Evolutionary conservation across 2,113 vertebrate species (phyloP), one percentile per base, ranked within the genome.

Genomic region (Clarias gariepinus): DNA sequence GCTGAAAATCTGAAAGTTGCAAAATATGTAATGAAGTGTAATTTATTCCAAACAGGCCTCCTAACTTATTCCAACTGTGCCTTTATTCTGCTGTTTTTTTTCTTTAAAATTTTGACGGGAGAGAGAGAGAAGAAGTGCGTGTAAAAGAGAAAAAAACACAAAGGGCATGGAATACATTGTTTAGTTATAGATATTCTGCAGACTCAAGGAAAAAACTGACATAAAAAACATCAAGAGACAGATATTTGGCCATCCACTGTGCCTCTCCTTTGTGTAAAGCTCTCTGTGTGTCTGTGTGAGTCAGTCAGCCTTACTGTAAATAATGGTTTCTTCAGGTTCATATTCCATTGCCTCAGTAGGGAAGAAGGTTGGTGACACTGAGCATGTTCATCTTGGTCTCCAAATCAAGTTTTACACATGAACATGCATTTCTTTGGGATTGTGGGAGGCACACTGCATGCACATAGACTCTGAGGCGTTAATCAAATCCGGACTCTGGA

Each of bases 161-260:
- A 13, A 64, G 81, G 41, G 55, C 33, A 69, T 33, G 74, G 53
- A 81, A 81, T 83, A 84, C 57, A 84, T 53, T 86, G 74, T 88
- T 88, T 79, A 85, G 83, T 85, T 30, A 84, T 58, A 76, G 86
- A 88, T 61, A 86, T 89, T 88, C n/a, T 81, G 84, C 86, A 88
- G 84, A 84, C 81, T 90, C 79, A 60, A 80, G 28, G 61, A 88
- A 60, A 86, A 88, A 64, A 69, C 64, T 60, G 71, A 23, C 13
- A 52, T 69, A 57, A 89, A 57, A 85, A 33, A 61, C 15, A 3
- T 66, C 71, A 61, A 66, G 87, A 87, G 81, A 89, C 82, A 86
- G 86, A 83, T 85, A n/a, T 63, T 85, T 85, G 80, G 55, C 83
- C 52, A 55, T 89, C 52, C 60, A 19, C 41, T 36, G 66, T 83